A percentile compares a stretch with the other conserved stretches of the same genome.
These are phyloP conservation scores for Oscheius sp. DNA, from an alignment of 2,888 invertebrate genomes.

Conservation along the genomic window DNA sequence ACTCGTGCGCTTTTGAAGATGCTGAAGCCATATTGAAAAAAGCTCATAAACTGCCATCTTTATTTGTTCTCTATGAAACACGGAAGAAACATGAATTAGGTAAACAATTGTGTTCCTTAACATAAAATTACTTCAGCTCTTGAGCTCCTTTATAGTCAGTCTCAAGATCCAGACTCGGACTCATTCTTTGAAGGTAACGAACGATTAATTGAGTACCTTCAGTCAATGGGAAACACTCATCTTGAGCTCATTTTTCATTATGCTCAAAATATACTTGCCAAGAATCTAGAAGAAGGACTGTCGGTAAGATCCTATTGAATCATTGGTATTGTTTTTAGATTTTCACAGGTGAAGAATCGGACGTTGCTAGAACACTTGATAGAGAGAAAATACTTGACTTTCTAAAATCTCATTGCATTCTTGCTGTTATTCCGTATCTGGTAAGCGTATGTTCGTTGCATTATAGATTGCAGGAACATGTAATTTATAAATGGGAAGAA, in stretches of 20 bases:
- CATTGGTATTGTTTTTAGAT: conserved; percentile 72
- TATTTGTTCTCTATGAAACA: conserved; percentile 92
- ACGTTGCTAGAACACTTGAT: conserved; percentile 88
- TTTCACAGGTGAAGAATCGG: conserved; percentile 81
- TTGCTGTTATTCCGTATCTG: conserved; percentile 87
- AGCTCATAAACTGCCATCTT: conserved; percentile 76
- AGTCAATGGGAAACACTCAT: conserved; percentile 76
- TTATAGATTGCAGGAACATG: conserved; percentile 85
- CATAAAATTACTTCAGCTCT: conserved; percentile 76
- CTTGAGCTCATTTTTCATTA: conserved; percentile 90
- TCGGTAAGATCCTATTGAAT: not conserved
- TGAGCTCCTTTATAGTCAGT: conserved; percentile 82
- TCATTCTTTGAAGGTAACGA: conserved; percentile 77
- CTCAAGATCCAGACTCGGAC: conserved; percentile 78
- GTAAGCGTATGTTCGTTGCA: conserved; percentile 72
- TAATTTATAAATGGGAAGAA: conserved; percentile 89
- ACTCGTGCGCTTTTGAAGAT: conserved; percentile 91
- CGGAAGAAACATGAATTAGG: conserved; percentile 88
- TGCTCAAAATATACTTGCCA: conserved; percentile 88
- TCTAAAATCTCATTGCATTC: conserved; percentile 81
- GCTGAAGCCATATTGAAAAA: conserved; percentile 84
- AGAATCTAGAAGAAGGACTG: conserved; percentile 70
- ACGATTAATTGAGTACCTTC: conserved; percentile 82
- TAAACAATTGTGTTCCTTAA: conserved; percentile 38
- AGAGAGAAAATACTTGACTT: conserved; percentile 88